These are phyloP conservation scores for Panulirus ornatus DNA, from an alignment of 1,140 invertebrate genomes.

Conservation along the genomic window DNA sequence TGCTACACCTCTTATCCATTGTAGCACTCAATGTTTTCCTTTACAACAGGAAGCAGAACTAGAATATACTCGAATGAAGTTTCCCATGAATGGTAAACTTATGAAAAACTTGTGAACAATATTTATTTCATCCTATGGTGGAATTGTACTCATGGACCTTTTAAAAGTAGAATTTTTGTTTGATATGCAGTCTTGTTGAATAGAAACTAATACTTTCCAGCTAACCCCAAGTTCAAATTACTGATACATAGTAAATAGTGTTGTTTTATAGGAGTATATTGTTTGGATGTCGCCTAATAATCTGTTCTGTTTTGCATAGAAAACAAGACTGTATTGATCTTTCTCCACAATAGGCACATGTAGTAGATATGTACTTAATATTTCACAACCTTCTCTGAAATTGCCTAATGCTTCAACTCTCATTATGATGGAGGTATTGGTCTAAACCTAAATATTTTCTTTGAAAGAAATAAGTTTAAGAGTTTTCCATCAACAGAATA, in stretches of 20 bases:
- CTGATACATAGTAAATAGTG: neutral
- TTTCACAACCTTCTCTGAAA: conserved; percentile 12
- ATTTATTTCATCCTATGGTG: neutral
- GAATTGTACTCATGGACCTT: neutral
- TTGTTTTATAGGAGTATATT: neutral
- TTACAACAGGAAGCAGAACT: neutral
- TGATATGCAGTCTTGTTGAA: neutral
- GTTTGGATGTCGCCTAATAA: too few species aligned
- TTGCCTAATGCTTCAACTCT: neutral
- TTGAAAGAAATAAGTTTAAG: too few species aligned
- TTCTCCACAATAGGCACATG: neutral
- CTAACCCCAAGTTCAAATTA: neutral
- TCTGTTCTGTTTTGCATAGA: neutral
- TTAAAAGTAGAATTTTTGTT: neutral
- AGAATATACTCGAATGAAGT: neutral
- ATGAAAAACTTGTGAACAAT: neutral
- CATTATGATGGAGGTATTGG: conserved; percentile 16
- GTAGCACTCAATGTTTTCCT: neutral
- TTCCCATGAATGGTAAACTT: too few species aligned
- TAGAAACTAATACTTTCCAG: neutral
- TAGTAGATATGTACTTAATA: neutral
- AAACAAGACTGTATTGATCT: neutral
- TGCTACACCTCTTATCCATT: neutral
- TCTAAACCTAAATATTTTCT: too few species aligned
- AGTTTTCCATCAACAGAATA: too few species aligned